Base-by-base conservation (phyloP, 2,113 vertebrate genomes). In the Perca fluviatilis region DNA sequence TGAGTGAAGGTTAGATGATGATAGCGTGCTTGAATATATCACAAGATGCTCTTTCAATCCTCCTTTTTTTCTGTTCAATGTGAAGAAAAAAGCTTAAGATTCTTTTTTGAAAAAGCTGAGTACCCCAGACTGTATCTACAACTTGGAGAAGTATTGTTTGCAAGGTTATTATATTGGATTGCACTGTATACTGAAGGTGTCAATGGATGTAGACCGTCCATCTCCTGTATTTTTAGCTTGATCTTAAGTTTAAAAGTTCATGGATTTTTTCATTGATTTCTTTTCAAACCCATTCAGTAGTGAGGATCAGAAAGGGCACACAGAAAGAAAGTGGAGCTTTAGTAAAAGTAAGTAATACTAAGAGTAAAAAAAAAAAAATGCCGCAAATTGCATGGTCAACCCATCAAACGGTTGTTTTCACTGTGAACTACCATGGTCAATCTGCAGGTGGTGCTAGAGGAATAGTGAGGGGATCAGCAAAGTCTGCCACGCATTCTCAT, bases 241-340 rank as follows among this genome's bases (percentile, higher is more conserved):
- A 2, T 66, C 16, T 40, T 10, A 54, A 54, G 46, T 61, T 51
- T 49, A 51, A 47, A 69, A 47, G 25, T 58, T 47, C 19, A 60
- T 51, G 10, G 43, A 64, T 73, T 23, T 57, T 15, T 63, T 63
- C 19, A 83, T 68, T 47, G 61, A 79, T 66, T 79, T 2, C 23
- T 60, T 56, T 61, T 58, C 12, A 50, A 47, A n/a, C 23, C 15
- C 3, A 5, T 10, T 51, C 12, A 67, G 16, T 18, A 16, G 8
- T 77, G 4, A 18, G 27, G 7, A 50, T 74, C 14, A 36, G 9
- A 83, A 27, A 76, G 19, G 12, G 53, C n/a, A 75, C n/a, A 47
- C 21, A 76, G 33, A 54, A 14, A 36, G 15, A 69, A 16, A 19
- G 15, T 14, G 25, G 33, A 36, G 3, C 30, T 65, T 54, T 27